These are phyloP conservation scores for Ceuthmochares aereus DNA, from an alignment of 2,113 vertebrate species.

Conservation along the genomic window DNA sequence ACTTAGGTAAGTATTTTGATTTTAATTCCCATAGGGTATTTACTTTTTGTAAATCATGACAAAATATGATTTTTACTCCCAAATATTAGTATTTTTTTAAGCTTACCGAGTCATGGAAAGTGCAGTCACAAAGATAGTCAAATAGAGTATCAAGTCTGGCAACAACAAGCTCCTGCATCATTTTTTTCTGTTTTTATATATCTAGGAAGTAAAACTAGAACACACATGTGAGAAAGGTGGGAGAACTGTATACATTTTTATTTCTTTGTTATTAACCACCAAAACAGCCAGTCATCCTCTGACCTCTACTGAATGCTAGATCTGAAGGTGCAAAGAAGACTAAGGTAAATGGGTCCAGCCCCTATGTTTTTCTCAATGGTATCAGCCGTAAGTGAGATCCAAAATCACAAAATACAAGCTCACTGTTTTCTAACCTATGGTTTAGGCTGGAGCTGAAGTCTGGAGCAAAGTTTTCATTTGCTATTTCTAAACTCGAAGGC, in stretches of 20 bases:
- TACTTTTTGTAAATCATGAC: not conserved
- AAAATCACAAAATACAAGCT: not conserved
- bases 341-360: not conserved
- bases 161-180: not conserved
- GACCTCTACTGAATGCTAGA: not conserved
- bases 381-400: not conserved
- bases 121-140: not conserved
- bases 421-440: not conserved
- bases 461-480: not conserved
- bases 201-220: not conserved
- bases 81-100: not conserved
- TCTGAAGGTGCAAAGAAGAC: not conserved
- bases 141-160: not conserved
- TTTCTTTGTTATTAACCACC: not conserved
- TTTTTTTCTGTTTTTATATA: not conserved
- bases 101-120: not conserved
- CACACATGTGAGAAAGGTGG: fast-evolving
- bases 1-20: not conserved
- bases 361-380: not conserved
- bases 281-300: not conserved
- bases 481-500: not conserved
- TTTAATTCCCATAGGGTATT: not conserved
- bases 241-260: not conserved
- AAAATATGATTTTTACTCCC: not conserved
- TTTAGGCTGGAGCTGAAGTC: not conserved